Percentiles rank a stretch among this genome's conserved stretches.
Evolutionary conservation across 2,888 invertebrate species (phyloP).

Genomic region (Brachypalpus laphriformis): DNA sequence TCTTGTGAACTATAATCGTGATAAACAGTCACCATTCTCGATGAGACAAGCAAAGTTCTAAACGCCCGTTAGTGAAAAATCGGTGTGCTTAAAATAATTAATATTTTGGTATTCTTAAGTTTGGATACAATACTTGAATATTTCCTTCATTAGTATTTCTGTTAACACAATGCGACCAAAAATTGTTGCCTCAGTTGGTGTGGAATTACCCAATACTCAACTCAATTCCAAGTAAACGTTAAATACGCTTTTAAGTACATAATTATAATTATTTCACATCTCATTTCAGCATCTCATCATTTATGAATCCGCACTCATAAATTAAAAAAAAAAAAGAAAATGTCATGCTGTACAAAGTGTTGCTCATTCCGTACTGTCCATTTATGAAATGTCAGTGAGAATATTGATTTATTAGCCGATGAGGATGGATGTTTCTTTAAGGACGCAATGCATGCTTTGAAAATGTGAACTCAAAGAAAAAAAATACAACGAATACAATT

Average conservation of each 20-base stretch:
- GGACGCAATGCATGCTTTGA: background rate
- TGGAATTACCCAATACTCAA: no score
- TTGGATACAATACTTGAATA: no score
- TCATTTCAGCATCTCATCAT: background rate
- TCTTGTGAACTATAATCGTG: no score
- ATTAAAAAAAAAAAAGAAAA: background rate
- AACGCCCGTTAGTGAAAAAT: no score
- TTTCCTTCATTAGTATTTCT: no score
- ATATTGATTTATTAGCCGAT: slow-evolving; percentile 1
- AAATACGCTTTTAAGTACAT: background rate
- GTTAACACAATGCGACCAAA: no score
- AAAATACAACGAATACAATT: background rate
- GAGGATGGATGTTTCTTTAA: background rate
- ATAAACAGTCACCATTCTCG: no score
- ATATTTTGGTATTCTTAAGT: no score
- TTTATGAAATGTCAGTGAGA: background rate
- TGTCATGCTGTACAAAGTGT: background rate
- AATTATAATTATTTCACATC: background rate
- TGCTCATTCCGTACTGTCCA: background rate
- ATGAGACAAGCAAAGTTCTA: no score
- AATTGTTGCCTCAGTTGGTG: no score
- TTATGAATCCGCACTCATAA: background rate
- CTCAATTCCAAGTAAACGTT: no score
- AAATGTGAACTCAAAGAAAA: background rate
- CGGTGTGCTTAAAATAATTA: no score